Percentiles rank a stretch among this genome's conserved stretches.
These are phyloP conservation scores for Carassius gibelio DNA, from an alignment of 2,113 vertebrate species.

Conservation along the genomic window DNA sequence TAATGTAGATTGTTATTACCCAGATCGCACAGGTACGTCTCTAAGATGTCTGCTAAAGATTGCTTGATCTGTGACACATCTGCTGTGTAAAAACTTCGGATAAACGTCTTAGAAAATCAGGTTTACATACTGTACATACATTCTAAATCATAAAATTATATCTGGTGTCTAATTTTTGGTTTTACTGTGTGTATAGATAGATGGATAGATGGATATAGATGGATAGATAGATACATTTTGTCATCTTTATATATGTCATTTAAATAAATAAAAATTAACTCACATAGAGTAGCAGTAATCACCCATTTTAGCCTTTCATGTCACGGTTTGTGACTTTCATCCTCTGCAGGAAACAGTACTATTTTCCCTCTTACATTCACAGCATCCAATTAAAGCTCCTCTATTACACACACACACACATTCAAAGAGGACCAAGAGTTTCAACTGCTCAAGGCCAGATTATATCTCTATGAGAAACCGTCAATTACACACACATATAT, in stretches of 20 bases:
- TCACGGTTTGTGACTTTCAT: constrained; percentile 38
- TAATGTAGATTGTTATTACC: too few relatives aligned
- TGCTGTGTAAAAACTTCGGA: too few relatives aligned
- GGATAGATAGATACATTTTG: too few relatives aligned
- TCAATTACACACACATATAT: not conserved
- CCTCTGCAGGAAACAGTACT: not conserved
- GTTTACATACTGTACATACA: too few relatives aligned
- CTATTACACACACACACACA: constrained; percentile 9
- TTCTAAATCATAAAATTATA: too few relatives aligned
- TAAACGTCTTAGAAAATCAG: too few relatives aligned
- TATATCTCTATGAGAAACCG: not conserved
- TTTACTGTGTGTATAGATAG: too few relatives aligned
- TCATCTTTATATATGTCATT: not conserved
- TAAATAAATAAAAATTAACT: not conserved
- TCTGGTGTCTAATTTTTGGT: too few relatives aligned
- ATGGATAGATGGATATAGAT: too few relatives aligned
- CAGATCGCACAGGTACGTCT: too few relatives aligned
- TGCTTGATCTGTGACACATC: too few relatives aligned
- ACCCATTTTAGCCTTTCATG: constrained; percentile 40
- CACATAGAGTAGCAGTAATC: constrained; percentile 42
- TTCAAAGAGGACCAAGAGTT: not conserved
- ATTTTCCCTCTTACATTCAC: constrained; percentile 35
- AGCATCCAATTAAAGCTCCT: constrained; percentile 60
- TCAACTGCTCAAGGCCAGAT: constrained; percentile 14
- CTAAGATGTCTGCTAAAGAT: too few relatives aligned